Base-by-base conservation (phyloP, 92 coral and sea anemone genomes). In the Plumapathes pennacea region DNA sequence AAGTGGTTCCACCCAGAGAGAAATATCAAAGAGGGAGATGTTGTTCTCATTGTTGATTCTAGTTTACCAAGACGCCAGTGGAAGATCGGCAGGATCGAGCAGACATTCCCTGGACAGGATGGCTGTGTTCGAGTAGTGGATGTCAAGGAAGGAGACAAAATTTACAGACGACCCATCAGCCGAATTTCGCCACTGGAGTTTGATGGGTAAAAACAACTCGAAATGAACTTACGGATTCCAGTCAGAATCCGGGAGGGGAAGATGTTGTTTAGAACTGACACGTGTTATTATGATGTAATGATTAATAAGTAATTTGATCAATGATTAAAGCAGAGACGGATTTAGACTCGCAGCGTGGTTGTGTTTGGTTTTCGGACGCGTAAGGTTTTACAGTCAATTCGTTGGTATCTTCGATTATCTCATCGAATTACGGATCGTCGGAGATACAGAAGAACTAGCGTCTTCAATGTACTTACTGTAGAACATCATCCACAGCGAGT, bases 391-490 rank as follows among this genome's bases (percentile, higher is more conserved):
- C n/a, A n/a, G n/a, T n/a, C n/a, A n/a, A n/a, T n/a, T n/a, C n/a
- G n/a, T n/a, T n/a, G n/a, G n/a, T n/a, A n/a, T n/a, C n/a, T n/a
- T n/a, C n/a, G n/a, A n/a, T n/a, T n/a, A n/a, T n/a, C n/a, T n/a
- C n/a, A n/a, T n/a, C n/a, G n/a, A n/a, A n/a, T n/a, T n/a, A n/a
- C n/a, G n/a, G n/a, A n/a, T n/a, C n/a, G n/a, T n/a, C n/a, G n/a
- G n/a, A n/a, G n/a, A n/a, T n/a, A n/a, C n/a, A n/a, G n/a, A n/a
- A n/a, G n/a, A n/a, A n/a, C n/a, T n/a, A n/a, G n/a, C n/a, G n/a
- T n/a, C n/a, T n/a, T n/a, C n/a, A 18, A 28, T 22, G 11, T 13
- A 43, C 96, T 80, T 55, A 87, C 96, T 60, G 69, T 38, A 87
- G 54, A 1, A 53, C 44, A 32, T 57, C 74, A 74, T 87, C 96